Evolutionary conservation across 2,797 vertebrate genomes (phyloP).

Genomic region (Lacerta viridis): DNA sequence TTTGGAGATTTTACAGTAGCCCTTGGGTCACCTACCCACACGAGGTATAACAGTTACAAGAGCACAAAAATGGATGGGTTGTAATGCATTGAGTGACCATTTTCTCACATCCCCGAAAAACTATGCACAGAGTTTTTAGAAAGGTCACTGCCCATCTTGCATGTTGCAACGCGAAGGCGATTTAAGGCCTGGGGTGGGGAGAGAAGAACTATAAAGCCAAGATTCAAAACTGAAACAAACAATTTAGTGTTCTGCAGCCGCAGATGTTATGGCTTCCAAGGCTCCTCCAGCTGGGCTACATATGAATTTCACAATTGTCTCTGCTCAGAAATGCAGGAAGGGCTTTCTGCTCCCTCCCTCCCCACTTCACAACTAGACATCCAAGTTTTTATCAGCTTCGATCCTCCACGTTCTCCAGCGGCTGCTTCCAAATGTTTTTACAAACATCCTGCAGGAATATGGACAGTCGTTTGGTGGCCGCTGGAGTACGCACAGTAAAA

Average conservation of each 20-base stretch:
- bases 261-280: slow-evolving; percentile 11
- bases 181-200: not conserved
- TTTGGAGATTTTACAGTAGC: not conserved
- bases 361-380: slow-evolving; percentile 13
- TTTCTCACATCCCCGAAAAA: not conserved
- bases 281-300: slow-evolving; percentile 39
- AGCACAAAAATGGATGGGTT: not conserved
- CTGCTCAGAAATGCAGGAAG: not conserved
- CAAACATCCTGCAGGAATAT: slow-evolving; percentile 22
- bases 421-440: slow-evolving; percentile 15
- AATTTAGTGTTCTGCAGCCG: slow-evolving; percentile 19
- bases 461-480: not conserved
- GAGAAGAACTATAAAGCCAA: slow-evolving; percentile 23
- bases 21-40: not conserved
- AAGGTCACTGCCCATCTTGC: not conserved
- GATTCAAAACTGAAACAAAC: not conserved
- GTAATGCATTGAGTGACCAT: not conserved
- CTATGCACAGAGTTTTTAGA: slow-evolving; percentile 15
- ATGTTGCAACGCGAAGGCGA: not conserved
- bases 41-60: not conserved
- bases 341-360: slow-evolving; percentile 16
- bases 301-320: slow-evolving; percentile 43
- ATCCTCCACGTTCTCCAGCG: not conserved
- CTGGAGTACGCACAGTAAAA: slow-evolving; percentile 14
- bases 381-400: slow-evolving; percentile 4